Evolutionary conservation across 1,140 invertebrate genomes (phyloP), one percentile per base, ranked within the genome.

Genomic region (Cydia amplana): DNA sequence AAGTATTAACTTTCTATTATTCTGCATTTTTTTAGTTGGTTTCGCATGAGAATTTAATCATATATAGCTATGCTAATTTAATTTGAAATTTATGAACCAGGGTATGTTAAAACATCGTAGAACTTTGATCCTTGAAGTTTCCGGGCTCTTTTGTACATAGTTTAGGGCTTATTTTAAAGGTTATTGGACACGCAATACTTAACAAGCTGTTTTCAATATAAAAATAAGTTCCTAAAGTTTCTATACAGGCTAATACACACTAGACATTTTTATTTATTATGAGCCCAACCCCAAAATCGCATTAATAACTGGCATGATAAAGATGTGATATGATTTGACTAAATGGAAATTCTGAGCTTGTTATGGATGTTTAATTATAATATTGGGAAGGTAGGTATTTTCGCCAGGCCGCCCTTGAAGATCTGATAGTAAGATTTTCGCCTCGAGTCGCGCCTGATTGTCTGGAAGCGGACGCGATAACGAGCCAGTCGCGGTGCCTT

Each of bases 391-490:
- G 55, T 60, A 12, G 55, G 55, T 60, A 60, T 20, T 20, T 60
- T 60, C 55, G 55, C 16, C 20, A 55, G 51, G 12, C 46, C 46
- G 46, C 49, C 5, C 49, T 49, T 49, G 46, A 4, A 67, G 65
- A 74, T 73, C 74, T 72, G 74, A 79, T 77, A 74, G 72, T 81
- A 82, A 84, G 79, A 75, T 78, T 75, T 79, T 74, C 78, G 79
- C 77, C 76, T 73, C 80, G 1, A 73, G 72, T 28, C 10, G 75
- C 73, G 78, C 32, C 73, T 85, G 83, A 85, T 87, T 85, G 83
- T 83, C 79, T 82, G 74, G 77, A 85, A 81, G 77, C 79, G 77
- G 79, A 75, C 76, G 76, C 78, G 75, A 81, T 87, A 87, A 87
- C 83, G 83, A 87, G 84, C 80, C 80, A 75, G 78, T 81, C 82